Evolutionary conservation across 2,113 vertebrate genomes (phyloP).

Genomic region (Elanoides forficatus): DNA sequence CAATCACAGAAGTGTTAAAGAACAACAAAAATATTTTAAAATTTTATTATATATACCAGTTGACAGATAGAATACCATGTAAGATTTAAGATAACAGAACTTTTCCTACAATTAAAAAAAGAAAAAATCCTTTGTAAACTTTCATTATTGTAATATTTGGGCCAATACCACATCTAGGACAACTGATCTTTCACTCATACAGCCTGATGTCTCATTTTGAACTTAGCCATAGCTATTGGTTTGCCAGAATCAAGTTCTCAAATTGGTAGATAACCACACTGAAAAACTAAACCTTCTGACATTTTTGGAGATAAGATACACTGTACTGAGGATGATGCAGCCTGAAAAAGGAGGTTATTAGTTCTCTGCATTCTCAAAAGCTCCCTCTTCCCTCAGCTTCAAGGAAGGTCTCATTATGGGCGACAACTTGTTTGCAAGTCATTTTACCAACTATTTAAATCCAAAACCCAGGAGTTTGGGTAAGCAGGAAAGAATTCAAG

Average conservation of each 20-base stretch:
- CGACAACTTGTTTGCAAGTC: background rate
- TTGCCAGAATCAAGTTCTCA: background rate
- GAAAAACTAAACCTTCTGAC: background rate
- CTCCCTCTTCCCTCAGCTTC: background rate
- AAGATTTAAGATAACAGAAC: background rate
- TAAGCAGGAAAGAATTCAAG: background rate
- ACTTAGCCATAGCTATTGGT: background rate
- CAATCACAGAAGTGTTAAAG: background rate
- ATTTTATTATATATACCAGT: background rate
- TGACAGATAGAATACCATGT: background rate
- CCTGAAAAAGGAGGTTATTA: background rate
- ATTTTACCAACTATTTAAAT: background rate
- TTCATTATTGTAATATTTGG: background rate
- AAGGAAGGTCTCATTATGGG: background rate
- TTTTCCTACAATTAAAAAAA: background rate
- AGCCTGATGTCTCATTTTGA: background rate
- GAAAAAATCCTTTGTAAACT: background rate
- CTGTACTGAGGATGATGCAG: background rate
- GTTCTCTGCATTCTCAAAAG: background rate
- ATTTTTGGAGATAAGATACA: background rate
- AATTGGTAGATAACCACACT: background rate
- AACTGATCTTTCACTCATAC: background rate
- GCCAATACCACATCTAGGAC: background rate
- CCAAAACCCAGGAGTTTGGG: background rate
- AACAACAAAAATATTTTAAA: background rate